Evolutionary conservation across 2,888 invertebrate species (phyloP), one percentile per base, ranked within the genome.

Genomic region (Aporophyla nigra): DNA sequence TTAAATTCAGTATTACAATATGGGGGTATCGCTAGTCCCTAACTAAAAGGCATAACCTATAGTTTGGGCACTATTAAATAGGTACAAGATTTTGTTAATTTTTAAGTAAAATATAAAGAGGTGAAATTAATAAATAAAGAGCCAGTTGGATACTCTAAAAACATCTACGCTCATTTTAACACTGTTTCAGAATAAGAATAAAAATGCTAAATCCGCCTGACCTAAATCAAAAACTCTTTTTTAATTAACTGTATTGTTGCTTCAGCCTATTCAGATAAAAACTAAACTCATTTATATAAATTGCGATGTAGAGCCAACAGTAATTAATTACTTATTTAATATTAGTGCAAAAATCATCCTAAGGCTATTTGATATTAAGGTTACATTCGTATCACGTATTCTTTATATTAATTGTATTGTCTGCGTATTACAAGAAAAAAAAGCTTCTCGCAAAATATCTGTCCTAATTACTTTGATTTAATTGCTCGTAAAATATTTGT

Each of bases 211-310:
- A 67, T n/a, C 9, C 7, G 3, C 6, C 16, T 59, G 43, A 56
- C 56, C 54, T 65, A 59, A 83, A 83, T 71, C 56, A 58, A 43
- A 24, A 61, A 68, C 54, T 53, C 46, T 59, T 49, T 67, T 70
- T 51, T 27, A 66, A 73, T 58, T 69, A 84, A 62, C 62, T 59
- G 58, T 71, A 61, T 58, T 58, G 62, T 68, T 76, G 12, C 56
- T 68, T 53, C 51, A 40, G 33, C 12, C 27, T 49, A 33, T 68
- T 70, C 40, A 62, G 49, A 71, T 71, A 74, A 82, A 81, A 69
- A 40, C 21, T 27, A 56, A 58, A 71, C 24, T 85, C 67, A 76
- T 71, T 71, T 61, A 63, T 56, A 67, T 58, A 76, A 62, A 85
- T 71, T 81, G 24, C 24, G 56, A 74, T 68, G 67, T 61, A 69